A percentile compares a stretch with the other conserved stretches of the same genome.
Evolutionary conservation across 2,888 invertebrate species (phyloP).

Genomic region (Protodeltote pygarga): DNA sequence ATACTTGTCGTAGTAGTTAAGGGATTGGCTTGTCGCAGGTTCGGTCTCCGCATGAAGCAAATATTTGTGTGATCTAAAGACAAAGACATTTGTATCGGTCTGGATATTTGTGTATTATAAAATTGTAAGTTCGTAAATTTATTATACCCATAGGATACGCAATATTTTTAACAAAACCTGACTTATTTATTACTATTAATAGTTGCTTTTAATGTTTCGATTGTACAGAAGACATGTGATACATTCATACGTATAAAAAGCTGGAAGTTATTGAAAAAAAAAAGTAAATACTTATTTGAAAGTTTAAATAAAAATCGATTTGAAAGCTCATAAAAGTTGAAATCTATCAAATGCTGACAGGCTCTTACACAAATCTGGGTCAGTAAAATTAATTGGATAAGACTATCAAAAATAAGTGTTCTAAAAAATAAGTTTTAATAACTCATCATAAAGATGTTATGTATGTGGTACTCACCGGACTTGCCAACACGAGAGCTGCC

Average conservation of each 20-base stretch:
- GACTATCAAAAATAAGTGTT: constrained; percentile 15
- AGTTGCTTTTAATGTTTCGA: background rate
- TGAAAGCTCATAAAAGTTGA: constrained; percentile 21
- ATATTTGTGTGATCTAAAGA: too few species aligned
- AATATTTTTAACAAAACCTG: background rate
- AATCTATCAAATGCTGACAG: constrained; percentile 61
- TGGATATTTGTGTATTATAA: too few species aligned
- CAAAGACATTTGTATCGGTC: too few species aligned
- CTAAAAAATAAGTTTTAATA: constrained; percentile 17
- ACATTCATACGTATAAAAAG: too few species aligned
- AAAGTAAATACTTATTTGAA: background rate
- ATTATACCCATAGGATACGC: too few species aligned
- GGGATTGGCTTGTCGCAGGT: too few species aligned
- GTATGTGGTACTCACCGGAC: constrained; percentile 89
- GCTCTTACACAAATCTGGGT: constrained; percentile 62
- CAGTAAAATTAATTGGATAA: constrained; percentile 50
- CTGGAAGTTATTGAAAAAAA: too few species aligned
- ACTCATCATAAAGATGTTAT: constrained; percentile 14
- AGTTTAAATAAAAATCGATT: constrained; percentile 14
- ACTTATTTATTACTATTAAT: constrained; percentile 1
- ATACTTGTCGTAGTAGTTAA: too few species aligned
- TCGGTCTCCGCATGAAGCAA: too few species aligned
- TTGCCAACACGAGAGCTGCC: constrained; percentile 93
- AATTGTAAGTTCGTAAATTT: too few species aligned
- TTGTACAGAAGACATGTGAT: too few species aligned